Conservation (phyloP, 2,113 vertebrate genomes). For the Seriola aureovittata region DNA sequence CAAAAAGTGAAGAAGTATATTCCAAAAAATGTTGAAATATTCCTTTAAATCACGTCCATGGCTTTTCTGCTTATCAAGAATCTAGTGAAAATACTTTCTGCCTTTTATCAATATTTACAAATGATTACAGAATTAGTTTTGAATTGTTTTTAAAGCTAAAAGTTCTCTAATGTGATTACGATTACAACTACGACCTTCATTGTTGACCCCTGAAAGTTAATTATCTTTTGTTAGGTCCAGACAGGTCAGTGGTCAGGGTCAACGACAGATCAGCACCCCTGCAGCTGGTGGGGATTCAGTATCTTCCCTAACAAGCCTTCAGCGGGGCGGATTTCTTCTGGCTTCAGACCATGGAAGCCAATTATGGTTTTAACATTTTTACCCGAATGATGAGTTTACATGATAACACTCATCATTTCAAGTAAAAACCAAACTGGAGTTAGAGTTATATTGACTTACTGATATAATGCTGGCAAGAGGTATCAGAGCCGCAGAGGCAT, state of each 20-base stretch:
- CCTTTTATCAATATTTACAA: not conserved
- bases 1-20: not conserved
- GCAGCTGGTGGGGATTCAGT: not conserved
- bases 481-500: not conserved
- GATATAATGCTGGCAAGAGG: constrained; percentile 1
- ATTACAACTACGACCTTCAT: not conserved
- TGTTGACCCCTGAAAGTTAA: constrained; percentile 1
- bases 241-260: constrained; percentile 40
- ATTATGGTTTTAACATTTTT: not conserved
- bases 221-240: not conserved
- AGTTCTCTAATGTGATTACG: not conserved
- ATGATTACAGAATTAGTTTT: not conserved
- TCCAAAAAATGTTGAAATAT: not conserved
- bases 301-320: not conserved
- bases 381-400: not conserved
- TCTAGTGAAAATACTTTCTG: not conserved
- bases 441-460: not conserved
- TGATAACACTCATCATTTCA: constrained; percentile 1
- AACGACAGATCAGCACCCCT: constrained; percentile 10
- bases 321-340: not conserved
- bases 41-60: not conserved
- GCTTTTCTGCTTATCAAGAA: not conserved
- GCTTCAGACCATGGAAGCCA: not conserved
- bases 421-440: constrained; percentile 8
- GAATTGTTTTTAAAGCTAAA: not conserved